Conservation (phyloP, 2,888 invertebrate species). For the Erebia ligea region DNA sequence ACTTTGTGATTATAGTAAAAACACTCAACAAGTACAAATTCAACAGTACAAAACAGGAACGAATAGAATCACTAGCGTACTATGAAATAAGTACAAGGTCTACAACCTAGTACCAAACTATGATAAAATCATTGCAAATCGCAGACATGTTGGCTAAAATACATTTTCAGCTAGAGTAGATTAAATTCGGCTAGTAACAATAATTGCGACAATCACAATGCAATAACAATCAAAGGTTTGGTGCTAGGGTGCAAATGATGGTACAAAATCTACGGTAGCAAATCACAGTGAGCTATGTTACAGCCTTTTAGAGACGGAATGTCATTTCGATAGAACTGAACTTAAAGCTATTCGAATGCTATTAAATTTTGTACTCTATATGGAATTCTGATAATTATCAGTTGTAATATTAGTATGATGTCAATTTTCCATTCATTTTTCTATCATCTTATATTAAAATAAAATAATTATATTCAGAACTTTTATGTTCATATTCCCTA, state of each 20-base stretch:
- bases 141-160: neutral
- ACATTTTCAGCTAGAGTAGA: neutral
- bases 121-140: neutral
- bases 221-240: constrained; percentile 1
- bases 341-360: constrained; percentile 7
- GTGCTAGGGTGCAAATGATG: constrained; percentile 2
- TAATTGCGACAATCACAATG: neutral
- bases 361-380: constrained; percentile 6
- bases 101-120: constrained; percentile 2
- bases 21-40: constrained; percentile 25
- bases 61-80: constrained; percentile 35
- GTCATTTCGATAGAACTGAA: neutral
- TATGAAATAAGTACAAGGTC: constrained; percentile 28
- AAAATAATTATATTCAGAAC: neutral
- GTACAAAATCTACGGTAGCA: constrained; percentile 21
- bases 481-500: neutral
- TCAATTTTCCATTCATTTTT: neutral
- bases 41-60: constrained; percentile 26
- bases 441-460: neutral
- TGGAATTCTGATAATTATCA: neutral
- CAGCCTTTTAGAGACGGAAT: constrained; percentile 33
- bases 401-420: too few relatives aligned
- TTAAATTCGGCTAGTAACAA: neutral
- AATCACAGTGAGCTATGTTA: constrained; percentile 26
- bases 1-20: constrained; percentile 9